phyloP scores from a whole-genome alignment of 1,140 invertebrate species.

The Diabrotica virgifera region DNA sequence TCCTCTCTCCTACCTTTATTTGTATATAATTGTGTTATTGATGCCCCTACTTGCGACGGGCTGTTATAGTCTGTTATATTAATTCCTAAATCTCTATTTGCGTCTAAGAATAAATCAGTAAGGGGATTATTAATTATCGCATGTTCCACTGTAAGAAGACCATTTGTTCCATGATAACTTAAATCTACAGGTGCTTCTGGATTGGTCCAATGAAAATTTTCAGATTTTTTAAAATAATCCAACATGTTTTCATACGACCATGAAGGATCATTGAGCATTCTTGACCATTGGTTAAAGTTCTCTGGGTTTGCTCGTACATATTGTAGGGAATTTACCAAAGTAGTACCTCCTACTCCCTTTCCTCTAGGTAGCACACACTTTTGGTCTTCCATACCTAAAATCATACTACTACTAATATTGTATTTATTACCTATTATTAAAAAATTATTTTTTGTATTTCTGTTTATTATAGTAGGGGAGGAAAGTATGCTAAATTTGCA shows the following conservation, averaged over 20 bases:
- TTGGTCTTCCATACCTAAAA: conserved; percentile 16
- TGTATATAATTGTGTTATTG: conserved; percentile 49
- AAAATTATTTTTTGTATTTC: no score
- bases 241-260: conserved; percentile 65
- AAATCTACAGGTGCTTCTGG: background rate
- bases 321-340: conserved; percentile 70
- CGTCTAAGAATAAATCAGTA: conserved; percentile 55
- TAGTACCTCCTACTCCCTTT: conserved; percentile 61
- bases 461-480: no score
- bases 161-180: conserved; percentile 13
- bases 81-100: conserved; percentile 55
- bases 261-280: conserved; percentile 53
- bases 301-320: conserved; percentile 65
- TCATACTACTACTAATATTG: background rate
- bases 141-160: conserved; percentile 19
- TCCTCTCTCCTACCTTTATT: conserved; percentile 55
- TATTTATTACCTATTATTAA: no score
- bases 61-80: conserved; percentile 52
- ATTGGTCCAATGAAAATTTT: conserved; percentile 35
- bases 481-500: no score
- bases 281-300: conserved; percentile 67
- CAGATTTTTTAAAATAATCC: conserved; percentile 59
- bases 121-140: background rate
- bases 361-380: conserved; percentile 41
- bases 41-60: conserved; percentile 47